Evolutionary conservation across 1,140 invertebrate species (phyloP), one percentile per base, ranked within the genome.

Genomic region (Achroia grisella): DNA sequence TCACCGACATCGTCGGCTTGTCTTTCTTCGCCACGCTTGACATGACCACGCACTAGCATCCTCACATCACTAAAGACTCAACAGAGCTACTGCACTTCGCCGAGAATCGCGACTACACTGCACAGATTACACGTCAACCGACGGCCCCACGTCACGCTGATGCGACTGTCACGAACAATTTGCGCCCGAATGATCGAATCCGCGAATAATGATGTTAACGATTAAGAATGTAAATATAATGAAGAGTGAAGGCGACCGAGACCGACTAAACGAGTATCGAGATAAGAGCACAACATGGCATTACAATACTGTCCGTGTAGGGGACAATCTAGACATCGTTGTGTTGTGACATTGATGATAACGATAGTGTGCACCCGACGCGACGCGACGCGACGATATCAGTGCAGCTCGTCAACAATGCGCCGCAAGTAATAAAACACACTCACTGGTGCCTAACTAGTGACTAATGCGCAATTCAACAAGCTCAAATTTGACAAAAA

Each of bases 1-100:
- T 91, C 61, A 94, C 93, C 64, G 92, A 93, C 91, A 93, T 93
- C 88, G 93, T 93, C 47, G 92, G 93, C 74, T 93, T 94, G 77
- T 93, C 93, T 82, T 94, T 94, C 87, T 93, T 93, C 89, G 92
- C 90, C 91, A 93, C 65, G 61, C 73, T 77, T 52, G 81, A 81
- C 81, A 83, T 85, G 68, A 61, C 72, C 64, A 73, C 60, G 48
- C 65, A 78, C 75, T 71, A 78, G 48, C 71, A 76, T 78, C 76
- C 75, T 85, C 78, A 81, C 78, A 81, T 82, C 70, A 81, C 78
- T 82, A 62, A 6, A 23, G 17, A 23, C 17, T 23, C 17, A 3
- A 39, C 41, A 61, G 17, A 62, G 44, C 31, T 52, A 58, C 39
- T 57, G 46, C 64, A 59, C 53, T 53, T 31, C 8, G 31, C 31